A percentile compares a stretch with the other conserved stretches of the same genome.
phyloP scores from a whole-genome alignment of 2,797 vertebrate species.

The Podarcis siculus region DNA sequence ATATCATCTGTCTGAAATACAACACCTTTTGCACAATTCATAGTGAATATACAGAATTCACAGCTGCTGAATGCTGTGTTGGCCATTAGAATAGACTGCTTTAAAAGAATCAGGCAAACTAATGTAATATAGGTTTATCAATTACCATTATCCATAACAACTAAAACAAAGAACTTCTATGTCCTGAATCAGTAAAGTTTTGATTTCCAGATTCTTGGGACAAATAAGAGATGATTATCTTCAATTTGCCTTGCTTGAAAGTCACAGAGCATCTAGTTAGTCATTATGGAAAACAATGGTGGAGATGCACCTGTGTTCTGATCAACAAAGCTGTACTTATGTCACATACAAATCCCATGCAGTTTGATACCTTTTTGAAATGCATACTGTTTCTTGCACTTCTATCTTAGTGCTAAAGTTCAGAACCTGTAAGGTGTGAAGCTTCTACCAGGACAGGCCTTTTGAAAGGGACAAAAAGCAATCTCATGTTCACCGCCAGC shows the following conservation, averaged over 20 bases:
- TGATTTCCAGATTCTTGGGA: neutral
- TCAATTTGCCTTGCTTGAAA: neutral
- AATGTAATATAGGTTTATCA: neutral
- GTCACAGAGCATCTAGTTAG: neutral
- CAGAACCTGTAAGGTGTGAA: neutral
- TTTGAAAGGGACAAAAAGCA: neutral
- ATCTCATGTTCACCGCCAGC: neutral
- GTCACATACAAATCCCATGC: neutral
- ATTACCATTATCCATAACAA: neutral
- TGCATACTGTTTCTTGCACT: neutral
- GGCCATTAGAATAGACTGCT: neutral
- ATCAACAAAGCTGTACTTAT: neutral
- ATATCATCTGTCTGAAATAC: neutral
- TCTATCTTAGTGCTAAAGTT: neutral
- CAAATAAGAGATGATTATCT: neutral
- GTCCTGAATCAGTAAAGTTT: slow-evolving; percentile 2
- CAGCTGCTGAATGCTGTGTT: neutral
- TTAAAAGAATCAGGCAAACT: neutral
- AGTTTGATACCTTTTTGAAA: neutral
- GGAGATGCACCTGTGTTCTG: neutral
- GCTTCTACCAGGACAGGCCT: neutral
- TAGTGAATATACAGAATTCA: neutral
- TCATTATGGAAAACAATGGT: neutral
- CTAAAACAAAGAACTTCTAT: neutral
- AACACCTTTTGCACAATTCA: neutral